Evolutionary conservation across 1,140 invertebrate species (phyloP).

Genomic region (Tigriopus japonicus): DNA sequence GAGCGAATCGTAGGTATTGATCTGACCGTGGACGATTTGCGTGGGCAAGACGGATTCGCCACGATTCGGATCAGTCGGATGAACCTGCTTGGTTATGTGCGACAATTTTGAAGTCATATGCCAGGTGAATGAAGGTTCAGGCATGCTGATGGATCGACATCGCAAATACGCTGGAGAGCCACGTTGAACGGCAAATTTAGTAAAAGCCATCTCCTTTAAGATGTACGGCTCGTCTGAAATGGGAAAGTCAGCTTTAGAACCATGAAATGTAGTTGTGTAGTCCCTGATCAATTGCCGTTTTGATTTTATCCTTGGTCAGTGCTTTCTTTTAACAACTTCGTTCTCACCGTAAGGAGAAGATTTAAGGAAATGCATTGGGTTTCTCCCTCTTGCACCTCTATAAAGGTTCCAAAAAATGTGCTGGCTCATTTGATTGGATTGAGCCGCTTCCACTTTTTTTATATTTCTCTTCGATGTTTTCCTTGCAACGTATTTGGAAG

Average conservation of each 20-base stretch:
- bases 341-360: too few species aligned
- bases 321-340: too few species aligned
- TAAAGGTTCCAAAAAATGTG: too few species aligned
- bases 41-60: neutral
- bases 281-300: too few species aligned
- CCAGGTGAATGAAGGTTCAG: neutral
- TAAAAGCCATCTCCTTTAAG: neutral
- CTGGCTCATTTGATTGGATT: too few species aligned
- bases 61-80: neutral
- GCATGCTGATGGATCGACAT: neutral
- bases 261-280: too few species aligned
- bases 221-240: neutral
- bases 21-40: neutral
- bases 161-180: neutral
- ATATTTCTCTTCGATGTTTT: too few species aligned
- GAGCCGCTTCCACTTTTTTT: too few species aligned
- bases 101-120: neutral
- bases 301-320: too few species aligned
- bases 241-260: neutral
- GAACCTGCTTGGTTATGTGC: neutral
- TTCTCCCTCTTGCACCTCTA: too few species aligned
- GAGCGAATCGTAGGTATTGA: neutral
- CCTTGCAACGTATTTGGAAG: too few species aligned
- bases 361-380: too few species aligned
- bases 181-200: neutral